A percentile compares a stretch with the other conserved stretches of the same genome.
phyloP scores from a whole-genome alignment of 2,888 invertebrate species.

The Dolomedes plantarius region DNA sequence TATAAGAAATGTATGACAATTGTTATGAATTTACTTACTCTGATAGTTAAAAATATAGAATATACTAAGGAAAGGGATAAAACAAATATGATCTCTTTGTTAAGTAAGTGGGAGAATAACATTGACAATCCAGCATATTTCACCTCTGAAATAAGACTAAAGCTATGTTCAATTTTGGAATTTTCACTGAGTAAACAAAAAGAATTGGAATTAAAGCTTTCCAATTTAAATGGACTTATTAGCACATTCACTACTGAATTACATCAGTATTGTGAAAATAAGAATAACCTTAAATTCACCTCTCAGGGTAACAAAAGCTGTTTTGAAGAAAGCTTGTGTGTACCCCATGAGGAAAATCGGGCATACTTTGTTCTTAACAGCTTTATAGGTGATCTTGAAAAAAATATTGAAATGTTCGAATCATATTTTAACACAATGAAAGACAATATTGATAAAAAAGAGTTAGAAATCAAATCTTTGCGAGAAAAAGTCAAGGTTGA shows the following conservation, averaged over 20 bases:
- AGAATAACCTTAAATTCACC: background rate
- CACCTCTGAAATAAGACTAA: background rate
- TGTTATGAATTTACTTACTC: conserved; percentile 3
- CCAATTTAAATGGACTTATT: background rate
- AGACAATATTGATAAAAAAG: background rate
- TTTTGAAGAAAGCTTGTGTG: background rate
- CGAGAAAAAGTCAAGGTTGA: background rate
- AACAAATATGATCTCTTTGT: background rate
- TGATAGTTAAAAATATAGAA: background rate
- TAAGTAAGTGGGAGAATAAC: conserved; percentile 15
- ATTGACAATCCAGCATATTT: background rate
- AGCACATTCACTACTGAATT: background rate
- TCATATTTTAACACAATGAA: background rate
- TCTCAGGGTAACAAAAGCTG: background rate
- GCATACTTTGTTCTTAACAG: background rate
- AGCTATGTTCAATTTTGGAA: background rate
- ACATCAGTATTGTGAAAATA: background rate
- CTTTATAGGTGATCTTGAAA: background rate
- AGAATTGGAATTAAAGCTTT: background rate
- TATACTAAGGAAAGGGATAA: background rate
- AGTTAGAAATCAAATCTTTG: background rate
- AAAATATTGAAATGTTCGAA: background rate
- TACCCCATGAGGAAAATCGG: background rate
- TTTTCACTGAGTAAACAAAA: background rate
- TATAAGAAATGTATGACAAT: background rate